phyloP scores from a whole-genome alignment of 2,888 invertebrate genomes.

The Drosophila emarginata region DNA sequence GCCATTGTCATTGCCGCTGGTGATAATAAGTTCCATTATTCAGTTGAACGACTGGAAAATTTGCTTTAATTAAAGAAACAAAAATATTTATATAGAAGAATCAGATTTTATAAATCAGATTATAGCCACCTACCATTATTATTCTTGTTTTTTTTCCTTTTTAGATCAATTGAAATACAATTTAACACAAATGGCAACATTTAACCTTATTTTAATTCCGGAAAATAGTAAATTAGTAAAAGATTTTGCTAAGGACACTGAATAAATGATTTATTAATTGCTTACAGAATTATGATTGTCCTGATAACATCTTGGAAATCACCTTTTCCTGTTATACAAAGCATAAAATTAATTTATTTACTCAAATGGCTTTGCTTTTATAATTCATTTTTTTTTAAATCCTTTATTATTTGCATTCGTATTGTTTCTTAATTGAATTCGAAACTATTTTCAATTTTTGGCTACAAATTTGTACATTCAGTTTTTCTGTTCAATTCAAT shows the following conservation, averaged over 20 bases:
- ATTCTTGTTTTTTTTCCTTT: neutral
- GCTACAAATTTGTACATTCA: neutral
- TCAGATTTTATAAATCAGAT: neutral
- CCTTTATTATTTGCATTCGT: neutral
- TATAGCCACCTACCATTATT: neutral
- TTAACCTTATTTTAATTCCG: neutral
- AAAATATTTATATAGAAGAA: neutral
- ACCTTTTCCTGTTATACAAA: no score
- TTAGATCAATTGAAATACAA: neutral
- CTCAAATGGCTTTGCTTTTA: no score
- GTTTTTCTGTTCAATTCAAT: neutral
- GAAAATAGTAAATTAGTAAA: neutral
- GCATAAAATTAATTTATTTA: no score
- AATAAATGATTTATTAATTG: neutral
- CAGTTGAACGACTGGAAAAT: slow-evolving; percentile 5
- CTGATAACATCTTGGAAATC: no score
- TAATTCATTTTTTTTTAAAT: no score
- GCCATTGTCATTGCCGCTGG: neutral
- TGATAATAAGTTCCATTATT: slow-evolving; percentile 5
- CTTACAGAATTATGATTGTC: no score
- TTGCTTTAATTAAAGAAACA: neutral
- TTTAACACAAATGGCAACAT: neutral
- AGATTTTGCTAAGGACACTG: neutral
- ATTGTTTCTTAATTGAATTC: neutral
- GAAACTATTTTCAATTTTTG: neutral